A percentile compares a stretch with the other conserved stretches of the same genome.
phyloP scores from a whole-genome alignment of 2,797 vertebrate genomes.

The Halcyon chelicuti region DNA sequence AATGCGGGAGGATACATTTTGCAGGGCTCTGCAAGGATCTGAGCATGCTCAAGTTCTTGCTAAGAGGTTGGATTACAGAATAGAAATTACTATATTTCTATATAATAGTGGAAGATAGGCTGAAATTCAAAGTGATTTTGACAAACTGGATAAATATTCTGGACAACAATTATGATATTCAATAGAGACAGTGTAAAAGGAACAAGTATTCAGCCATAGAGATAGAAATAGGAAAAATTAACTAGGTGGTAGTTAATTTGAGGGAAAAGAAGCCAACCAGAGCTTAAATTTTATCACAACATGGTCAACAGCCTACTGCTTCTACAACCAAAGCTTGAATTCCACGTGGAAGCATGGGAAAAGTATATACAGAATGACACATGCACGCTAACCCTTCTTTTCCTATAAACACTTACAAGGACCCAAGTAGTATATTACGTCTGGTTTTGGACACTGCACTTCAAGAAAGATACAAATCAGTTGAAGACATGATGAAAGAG shows the following conservation, averaged over 20 bases:
- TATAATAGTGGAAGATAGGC: background rate
- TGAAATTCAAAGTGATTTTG: background rate
- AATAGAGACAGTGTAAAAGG: background rate
- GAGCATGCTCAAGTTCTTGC: background rate
- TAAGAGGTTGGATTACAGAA: background rate
- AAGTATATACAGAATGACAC: background rate
- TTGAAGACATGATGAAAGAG: background rate
- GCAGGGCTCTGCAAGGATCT: background rate
- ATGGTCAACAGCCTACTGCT: background rate
- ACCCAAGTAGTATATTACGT: background rate
- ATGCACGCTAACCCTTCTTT: background rate
- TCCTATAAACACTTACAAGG: background rate
- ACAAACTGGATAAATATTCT: background rate
- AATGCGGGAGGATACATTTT: background rate
- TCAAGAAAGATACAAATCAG: background rate
- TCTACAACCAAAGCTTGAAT: background rate
- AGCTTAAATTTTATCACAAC: background rate
- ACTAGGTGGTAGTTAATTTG: background rate
- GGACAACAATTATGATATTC: background rate
- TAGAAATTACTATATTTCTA: background rate
- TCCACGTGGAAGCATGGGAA: background rate
- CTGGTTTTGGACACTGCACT: background rate
- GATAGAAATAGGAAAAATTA: background rate
- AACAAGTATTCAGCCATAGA: background rate
- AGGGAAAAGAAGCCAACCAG: background rate